These are phyloP conservation scores for Drosophila rhopaloa DNA, from an alignment of 1,140 invertebrate genomes.

Conservation along the genomic window DNA sequence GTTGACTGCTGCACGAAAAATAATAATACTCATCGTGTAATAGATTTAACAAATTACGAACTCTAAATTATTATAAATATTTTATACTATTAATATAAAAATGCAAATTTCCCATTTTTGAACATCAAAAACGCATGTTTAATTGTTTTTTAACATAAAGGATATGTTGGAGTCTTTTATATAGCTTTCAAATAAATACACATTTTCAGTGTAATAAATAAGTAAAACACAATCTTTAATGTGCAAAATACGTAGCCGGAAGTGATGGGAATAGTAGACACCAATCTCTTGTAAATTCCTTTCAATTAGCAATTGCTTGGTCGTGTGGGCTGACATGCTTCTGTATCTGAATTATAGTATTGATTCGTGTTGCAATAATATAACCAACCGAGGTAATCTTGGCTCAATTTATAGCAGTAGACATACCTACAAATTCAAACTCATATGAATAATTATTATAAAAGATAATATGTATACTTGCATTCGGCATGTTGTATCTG, in stretches of 20 bases:
- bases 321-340: slow-evolving; percentile 30
- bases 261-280: no score
- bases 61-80: background rate
- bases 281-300: no score
- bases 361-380: slow-evolving; percentile 53
- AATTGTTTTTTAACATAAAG: no score
- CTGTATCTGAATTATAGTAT: slow-evolving; percentile 55
- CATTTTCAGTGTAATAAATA: no score
- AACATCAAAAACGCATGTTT: no score
- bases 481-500: slow-evolving; percentile 57
- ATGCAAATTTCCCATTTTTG: background rate
- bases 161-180: no score
- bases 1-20: background rate
- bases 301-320: slow-evolving; percentile 48
- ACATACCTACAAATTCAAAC: slow-evolving; percentile 51
- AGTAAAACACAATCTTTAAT: no score
- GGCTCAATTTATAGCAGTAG: slow-evolving; percentile 53
- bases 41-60: background rate
- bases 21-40: slow-evolving; percentile 1
- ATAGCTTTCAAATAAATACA: no score
- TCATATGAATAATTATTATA: background rate
- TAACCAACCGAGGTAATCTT: slow-evolving; percentile 58
- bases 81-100: background rate
- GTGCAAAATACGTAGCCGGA: no score
- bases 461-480: slow-evolving; percentile 17